A percentile compares a stretch with the other conserved stretches of the same genome.
These are phyloP conservation scores for Homalodisca vitripennis DNA, from an alignment of 1,140 invertebrate genomes.

Conservation along the genomic window DNA sequence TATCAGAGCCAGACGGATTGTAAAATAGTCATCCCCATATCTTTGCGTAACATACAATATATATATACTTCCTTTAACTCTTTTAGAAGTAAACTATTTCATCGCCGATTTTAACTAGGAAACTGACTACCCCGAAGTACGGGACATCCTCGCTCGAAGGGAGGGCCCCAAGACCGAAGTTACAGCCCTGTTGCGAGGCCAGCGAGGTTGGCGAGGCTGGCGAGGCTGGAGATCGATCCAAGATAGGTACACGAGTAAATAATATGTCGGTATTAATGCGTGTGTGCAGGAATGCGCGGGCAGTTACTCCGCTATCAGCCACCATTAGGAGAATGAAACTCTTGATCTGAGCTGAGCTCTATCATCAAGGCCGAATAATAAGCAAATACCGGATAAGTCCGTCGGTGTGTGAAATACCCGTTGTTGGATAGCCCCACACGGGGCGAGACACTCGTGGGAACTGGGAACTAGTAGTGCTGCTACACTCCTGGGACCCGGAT, in stretches of 20 bases:
- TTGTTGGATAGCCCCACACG: neutral
- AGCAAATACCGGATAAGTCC: slow-evolving; percentile 9
- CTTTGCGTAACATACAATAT: no score
- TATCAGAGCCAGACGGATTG: no score
- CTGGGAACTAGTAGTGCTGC: no score
- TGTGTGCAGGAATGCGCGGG: neutral
- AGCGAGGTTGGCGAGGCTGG: neutral
- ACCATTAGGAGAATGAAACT: slow-evolving; percentile 10
- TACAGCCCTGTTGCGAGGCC: no score
- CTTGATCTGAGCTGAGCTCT: neutral
- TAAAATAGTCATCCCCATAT: no score
- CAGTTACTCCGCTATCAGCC: neutral
- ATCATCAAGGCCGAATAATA: slow-evolving; percentile 5
- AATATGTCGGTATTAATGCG: neutral
- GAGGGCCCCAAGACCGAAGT: neutral
- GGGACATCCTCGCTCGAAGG: neutral
- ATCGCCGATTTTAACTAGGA: no score
- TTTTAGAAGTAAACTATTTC: no score
- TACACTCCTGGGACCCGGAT: no score
- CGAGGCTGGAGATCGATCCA: neutral
- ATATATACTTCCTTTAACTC: no score
- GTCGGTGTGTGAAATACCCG: slow-evolving; percentile 5
- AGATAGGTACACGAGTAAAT: neutral
- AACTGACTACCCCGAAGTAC: neutral
- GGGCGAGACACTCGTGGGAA: no score